A percentile compares a stretch with the other conserved stretches of the same genome.
Conservation (phyloP, 2,888 invertebrate genomes). For the Lithophane semibrunnea region DNA sequence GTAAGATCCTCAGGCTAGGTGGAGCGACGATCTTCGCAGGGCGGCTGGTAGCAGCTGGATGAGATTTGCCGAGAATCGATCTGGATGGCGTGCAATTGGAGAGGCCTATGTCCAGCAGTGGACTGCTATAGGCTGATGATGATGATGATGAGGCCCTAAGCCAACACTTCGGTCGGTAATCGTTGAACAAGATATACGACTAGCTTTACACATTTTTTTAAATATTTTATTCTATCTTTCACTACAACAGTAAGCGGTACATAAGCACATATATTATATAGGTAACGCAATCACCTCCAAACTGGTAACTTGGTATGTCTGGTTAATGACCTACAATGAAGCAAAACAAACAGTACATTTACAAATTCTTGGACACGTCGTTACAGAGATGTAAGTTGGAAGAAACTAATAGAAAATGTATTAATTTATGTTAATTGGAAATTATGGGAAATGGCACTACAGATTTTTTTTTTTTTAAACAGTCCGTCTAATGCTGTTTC, state of each 20-base stretch:
- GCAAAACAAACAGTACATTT: constrained; percentile 70
- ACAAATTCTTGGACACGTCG: constrained; percentile 39
- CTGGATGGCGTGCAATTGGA: too few species aligned
- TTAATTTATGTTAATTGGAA: background rate
- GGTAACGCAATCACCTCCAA: constrained; percentile 74
- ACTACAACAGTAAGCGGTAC: constrained; percentile 52
- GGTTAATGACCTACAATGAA: constrained; percentile 82
- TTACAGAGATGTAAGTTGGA: constrained; percentile 43
- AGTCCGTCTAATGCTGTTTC: background rate
- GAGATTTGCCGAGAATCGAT: too few species aligned
- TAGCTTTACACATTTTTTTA: background rate
- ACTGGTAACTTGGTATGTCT: constrained; percentile 72
- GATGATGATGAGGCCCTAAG: too few species aligned
- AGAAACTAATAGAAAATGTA: background rate
- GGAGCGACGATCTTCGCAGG: too few species aligned
- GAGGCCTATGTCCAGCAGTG: too few species aligned
- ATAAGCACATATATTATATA: constrained; percentile 57
- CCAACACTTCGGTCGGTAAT: background rate
- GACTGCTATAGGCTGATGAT: too few species aligned
- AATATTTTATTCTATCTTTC: constrained; percentile 1
- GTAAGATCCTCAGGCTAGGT: too few species aligned
- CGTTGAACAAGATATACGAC: background rate
- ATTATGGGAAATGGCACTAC: background rate
- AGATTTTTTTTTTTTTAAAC: too few species aligned
- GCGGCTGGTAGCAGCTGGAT: too few species aligned